Evolutionary conservation across 2,888 invertebrate species (phyloP).

Genomic region (Acronicta alni): DNA sequence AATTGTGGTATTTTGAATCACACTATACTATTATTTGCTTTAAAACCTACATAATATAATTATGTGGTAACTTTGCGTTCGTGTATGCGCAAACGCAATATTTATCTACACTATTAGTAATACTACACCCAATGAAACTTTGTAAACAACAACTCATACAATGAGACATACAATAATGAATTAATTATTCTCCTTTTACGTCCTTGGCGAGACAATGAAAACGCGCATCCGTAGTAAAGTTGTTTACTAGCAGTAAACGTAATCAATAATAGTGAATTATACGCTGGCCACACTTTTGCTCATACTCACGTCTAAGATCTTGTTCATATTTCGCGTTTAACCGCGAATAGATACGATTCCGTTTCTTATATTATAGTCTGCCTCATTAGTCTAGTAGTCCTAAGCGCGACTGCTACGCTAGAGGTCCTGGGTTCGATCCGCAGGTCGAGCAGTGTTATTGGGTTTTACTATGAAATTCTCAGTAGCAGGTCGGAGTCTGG

Average conservation of each 20-base stretch:
- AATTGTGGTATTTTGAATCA: background rate
- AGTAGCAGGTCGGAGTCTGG: too few relatives aligned
- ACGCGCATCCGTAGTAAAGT: constrained; percentile 71
- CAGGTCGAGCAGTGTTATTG: too few relatives aligned
- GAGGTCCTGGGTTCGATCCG: too few relatives aligned
- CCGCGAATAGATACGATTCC: constrained; percentile 1
- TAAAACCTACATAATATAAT: too few relatives aligned
- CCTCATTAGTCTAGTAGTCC: too few relatives aligned
- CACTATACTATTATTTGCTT: too few relatives aligned
- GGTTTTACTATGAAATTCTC: too few relatives aligned
- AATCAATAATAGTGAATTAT: constrained; percentile 85
- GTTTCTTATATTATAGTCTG: too few relatives aligned
- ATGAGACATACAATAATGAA: background rate
- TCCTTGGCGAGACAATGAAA: constrained; percentile 62
- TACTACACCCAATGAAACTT: background rate
- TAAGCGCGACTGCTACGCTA: too few relatives aligned
- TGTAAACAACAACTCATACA: background rate
- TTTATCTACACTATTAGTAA: background rate
- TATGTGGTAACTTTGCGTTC: too few relatives aligned
- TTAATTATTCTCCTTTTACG: background rate
- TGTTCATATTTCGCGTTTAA: constrained; percentile 26
- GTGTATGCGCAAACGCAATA: too few relatives aligned
- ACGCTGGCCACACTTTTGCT: constrained; percentile 76
- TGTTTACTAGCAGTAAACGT: constrained; percentile 85
- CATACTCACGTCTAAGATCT: constrained; percentile 60